Percentiles rank a stretch among this genome's conserved stretches.
These are phyloP conservation scores for Pemphredon lugubris DNA, from an alignment of 2,888 invertebrate species.

Conservation along the genomic window DNA sequence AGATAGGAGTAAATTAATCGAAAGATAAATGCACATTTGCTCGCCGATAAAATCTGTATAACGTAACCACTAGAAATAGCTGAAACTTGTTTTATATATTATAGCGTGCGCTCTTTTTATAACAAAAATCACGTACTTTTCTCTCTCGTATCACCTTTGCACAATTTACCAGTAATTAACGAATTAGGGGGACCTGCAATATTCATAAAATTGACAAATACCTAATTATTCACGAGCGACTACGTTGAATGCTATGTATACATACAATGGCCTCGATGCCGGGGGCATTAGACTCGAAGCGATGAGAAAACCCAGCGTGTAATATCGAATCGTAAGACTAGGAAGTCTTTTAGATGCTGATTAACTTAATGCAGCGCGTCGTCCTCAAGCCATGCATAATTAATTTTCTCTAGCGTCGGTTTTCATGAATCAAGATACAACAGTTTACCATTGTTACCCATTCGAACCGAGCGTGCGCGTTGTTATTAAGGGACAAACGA, in stretches of 20 bases:
- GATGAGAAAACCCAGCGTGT: constrained; percentile 58
- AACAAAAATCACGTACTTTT: neutral
- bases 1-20: neutral
- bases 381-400: constrained; percentile 34
- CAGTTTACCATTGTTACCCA: constrained; percentile 3
- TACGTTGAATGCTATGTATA: constrained; percentile 41
- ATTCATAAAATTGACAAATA: too few relatives aligned
- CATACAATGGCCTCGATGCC: constrained; percentile 55
- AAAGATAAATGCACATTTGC: constrained; percentile 5
- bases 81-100: neutral
- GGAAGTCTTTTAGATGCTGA: constrained; percentile 47
- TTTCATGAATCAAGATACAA: constrained; percentile 11
- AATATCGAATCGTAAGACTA: constrained; percentile 38
- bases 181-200: too few relatives aligned
- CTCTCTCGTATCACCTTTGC: too few relatives aligned
- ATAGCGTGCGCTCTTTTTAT: neutral
- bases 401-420: constrained; percentile 14
- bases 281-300: constrained; percentile 60
- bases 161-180: too few relatives aligned
- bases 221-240: constrained; percentile 31
- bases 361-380: constrained; percentile 33
- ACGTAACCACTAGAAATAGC: neutral
- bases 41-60: neutral
- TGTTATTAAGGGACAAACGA: neutral
- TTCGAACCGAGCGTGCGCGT: neutral